phyloP scores from a whole-genome alignment of 1,140 invertebrate genomes.

The Drosophila mojavensis region DNA sequence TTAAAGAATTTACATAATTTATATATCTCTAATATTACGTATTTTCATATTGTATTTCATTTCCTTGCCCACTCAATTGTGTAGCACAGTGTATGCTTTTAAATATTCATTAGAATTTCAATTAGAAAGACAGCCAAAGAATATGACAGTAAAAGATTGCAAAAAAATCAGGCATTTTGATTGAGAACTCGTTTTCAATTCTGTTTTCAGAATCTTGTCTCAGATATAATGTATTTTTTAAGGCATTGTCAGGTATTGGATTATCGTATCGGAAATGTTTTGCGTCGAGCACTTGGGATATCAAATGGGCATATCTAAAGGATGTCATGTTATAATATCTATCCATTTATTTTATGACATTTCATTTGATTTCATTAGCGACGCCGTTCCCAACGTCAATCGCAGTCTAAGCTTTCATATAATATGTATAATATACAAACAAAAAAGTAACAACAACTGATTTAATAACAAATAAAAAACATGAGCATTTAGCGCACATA shows the following conservation, averaged over 20 bases:
- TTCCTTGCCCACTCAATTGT: background rate
- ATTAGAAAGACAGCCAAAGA: slow-evolving; percentile 46
- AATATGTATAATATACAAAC: slow-evolving; percentile 41
- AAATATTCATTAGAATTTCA: slow-evolving; percentile 43
- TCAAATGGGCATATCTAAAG: slow-evolving; percentile 64
- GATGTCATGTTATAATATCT: slow-evolving; percentile 63
- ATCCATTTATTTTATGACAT: slow-evolving; percentile 63
- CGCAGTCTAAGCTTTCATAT: slow-evolving; percentile 9
- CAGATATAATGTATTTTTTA: background rate
- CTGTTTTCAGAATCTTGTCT: slow-evolving; percentile 14
- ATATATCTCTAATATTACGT: too few relatives aligned
- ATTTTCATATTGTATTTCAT: background rate
- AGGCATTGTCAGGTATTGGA: slow-evolving; percentile 36
- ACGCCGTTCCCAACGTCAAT: slow-evolving; percentile 34
- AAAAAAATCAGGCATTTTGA: slow-evolving; percentile 55
- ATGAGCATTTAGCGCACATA: slow-evolving; percentile 70
- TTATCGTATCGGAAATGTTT: slow-evolving; percentile 65
- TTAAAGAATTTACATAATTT: too few relatives aligned
- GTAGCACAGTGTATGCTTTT: slow-evolving; percentile 56
- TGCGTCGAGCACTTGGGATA: slow-evolving; percentile 46
- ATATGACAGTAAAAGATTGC: slow-evolving; percentile 58
- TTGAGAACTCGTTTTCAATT: slow-evolving; percentile 65
- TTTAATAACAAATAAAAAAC: slow-evolving; percentile 33
- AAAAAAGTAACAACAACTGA: slow-evolving; percentile 27
- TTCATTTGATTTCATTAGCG: slow-evolving; percentile 77